phyloP scores from a whole-genome alignment of 1,140 invertebrate species.

The Drosophila aff. region DNA sequence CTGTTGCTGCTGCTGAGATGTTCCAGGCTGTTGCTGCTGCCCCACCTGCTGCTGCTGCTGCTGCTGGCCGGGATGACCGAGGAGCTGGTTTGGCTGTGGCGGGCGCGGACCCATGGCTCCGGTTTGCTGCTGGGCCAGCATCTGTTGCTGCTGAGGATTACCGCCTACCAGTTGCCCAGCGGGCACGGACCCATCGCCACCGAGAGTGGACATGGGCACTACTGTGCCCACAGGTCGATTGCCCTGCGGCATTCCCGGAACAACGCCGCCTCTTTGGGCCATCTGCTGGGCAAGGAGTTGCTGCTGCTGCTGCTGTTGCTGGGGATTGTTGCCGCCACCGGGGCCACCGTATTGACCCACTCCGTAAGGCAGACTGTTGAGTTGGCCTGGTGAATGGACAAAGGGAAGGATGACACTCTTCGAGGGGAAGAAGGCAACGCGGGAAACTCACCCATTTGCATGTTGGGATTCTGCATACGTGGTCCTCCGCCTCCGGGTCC shows the following conservation, averaged over 20 bases:
- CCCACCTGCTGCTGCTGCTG: constrained; percentile 17
- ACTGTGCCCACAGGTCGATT: constrained; percentile 76
- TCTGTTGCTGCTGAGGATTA: constrained; percentile 83
- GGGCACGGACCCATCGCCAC: constrained; percentile 86
- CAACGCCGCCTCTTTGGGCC: constrained; percentile 86
- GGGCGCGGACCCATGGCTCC: constrained; percentile 65
- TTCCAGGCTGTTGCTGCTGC: constrained; percentile 64
- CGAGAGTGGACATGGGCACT: constrained; percentile 84
- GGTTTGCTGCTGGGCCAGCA: constrained; percentile 85
- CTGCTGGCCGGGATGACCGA: constrained; percentile 66
- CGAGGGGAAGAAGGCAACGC: background rate
- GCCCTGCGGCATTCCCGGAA: constrained; percentile 85
- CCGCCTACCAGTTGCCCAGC: constrained; percentile 46
- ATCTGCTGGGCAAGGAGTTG: constrained; percentile 76
- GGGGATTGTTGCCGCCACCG: constrained; percentile 64
- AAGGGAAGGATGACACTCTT: background rate
- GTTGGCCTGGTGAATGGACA: constrained; percentile 57
- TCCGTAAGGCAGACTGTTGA: constrained; percentile 83
- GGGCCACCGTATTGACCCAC: constrained; percentile 74
- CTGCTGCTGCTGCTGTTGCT: constrained; percentile 76
- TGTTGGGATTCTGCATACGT: constrained; percentile 85
- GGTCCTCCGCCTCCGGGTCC: constrained; percentile 77
- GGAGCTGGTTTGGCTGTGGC: constrained; percentile 67
- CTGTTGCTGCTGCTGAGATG: constrained; percentile 60
- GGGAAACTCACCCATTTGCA: constrained; percentile 75